phyloP scores from a whole-genome alignment of 2,797 vertebrate species.

The Lophius americanus region DNA sequence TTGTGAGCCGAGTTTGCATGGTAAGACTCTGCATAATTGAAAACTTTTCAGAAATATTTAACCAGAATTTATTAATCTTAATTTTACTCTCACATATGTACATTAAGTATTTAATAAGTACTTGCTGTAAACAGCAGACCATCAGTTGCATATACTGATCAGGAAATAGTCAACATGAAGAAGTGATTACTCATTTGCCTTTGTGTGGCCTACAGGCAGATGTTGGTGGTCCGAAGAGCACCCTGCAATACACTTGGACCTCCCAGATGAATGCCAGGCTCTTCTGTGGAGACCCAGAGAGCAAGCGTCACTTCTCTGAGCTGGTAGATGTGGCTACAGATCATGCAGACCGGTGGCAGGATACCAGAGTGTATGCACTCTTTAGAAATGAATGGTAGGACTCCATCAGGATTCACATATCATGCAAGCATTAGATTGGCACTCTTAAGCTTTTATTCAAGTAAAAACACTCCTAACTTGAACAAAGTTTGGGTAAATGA shows the following conservation, averaged over 20 bases:
- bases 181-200: background rate
- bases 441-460: background rate
- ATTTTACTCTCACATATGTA: background rate
- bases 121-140: background rate
- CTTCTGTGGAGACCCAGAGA: slow-evolving; percentile 64
- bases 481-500: background rate
- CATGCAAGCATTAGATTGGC: background rate
- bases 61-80: accelerated
- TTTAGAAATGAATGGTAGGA: slow-evolving; percentile 81
- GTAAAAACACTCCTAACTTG: background rate
- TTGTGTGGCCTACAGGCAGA: slow-evolving; percentile 67
- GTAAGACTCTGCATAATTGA: slow-evolving; percentile 54
- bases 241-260: slow-evolving; percentile 76
- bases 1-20: slow-evolving; percentile 77
- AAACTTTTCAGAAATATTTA: background rate
- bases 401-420: background rate
- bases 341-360: slow-evolving; percentile 40
- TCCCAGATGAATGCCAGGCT: slow-evolving; percentile 77
- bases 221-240: slow-evolving; percentile 66
- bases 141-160: background rate
- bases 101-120: too few species aligned
- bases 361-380: slow-evolving; percentile 75
- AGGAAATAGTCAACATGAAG: too few species aligned
- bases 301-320: slow-evolving; percentile 57
- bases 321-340: slow-evolving; percentile 70